Evolutionary conservation across 2,797 vertebrate genomes (phyloP).

Genomic region (Gobio occitaniae): DNA sequence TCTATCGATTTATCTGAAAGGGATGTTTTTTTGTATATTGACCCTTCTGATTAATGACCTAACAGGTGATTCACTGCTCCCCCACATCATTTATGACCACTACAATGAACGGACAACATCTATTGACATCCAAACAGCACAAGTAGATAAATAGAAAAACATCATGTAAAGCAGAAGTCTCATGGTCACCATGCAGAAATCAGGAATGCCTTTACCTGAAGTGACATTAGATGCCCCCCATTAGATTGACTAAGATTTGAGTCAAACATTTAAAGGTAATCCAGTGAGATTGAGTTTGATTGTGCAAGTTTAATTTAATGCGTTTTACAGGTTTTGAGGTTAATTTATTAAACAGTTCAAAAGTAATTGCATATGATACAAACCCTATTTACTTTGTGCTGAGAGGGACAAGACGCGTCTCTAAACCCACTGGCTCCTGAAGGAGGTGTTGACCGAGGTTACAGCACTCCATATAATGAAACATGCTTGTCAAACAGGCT

Average conservation of each 20-base stretch:
- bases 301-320: neutral
- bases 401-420: neutral
- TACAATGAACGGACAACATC: neutral
- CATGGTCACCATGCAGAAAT: neutral
- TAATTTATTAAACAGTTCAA: neutral
- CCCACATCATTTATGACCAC: neutral
- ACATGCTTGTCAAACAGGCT: neutral
- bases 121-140: neutral
- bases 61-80: neutral
- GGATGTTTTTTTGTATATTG: neutral
- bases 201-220: neutral
- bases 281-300: neutral
- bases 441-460: neutral
- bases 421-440: neutral
- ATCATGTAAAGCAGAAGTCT: neutral
- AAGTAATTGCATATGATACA: no score
- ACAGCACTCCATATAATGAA: neutral
- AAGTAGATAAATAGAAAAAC: neutral
- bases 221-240: neutral
- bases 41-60: neutral
- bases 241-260: neutral
- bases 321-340: neutral
- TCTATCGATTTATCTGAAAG: neutral
- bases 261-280: neutral
- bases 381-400: neutral